Base-by-base conservation (phyloP, 2,113 vertebrate species). In the Plotosus lineatus region DNA sequence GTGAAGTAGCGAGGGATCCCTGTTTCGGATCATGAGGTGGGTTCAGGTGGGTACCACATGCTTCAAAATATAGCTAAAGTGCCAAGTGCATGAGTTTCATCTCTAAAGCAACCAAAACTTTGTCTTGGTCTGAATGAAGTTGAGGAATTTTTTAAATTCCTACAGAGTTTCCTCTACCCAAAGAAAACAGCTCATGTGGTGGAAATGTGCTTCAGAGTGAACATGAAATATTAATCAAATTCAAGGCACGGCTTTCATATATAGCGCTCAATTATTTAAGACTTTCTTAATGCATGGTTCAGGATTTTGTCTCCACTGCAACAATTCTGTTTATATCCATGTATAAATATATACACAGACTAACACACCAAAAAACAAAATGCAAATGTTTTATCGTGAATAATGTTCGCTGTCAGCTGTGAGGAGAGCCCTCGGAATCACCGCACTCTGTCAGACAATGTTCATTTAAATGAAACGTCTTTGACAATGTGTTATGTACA, bases 261-360 rank as follows among this genome's bases (percentile, higher is more conserved):
- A n/a, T n/a, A 75, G 55, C 75, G 38, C 66, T 78, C 28, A 77
- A 82, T 82, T 78, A 82, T 82, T 82, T 51, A 82, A 50, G 51
- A 7, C 38, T 60, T 61, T 15, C 75, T 69, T n/a, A 53, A n/a
- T 50, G 26, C 48, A n/a, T 44, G 51, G n/a, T 60, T 51, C 40
- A 12, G 36, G 4, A 28, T 63, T 69, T 6, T 33, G 48, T 75
- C 48, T 76, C 15, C 21, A 12, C n/a, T 55, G 23, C 58, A 75
- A 66, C 15, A 17, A 55, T 65, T 36, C 56, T 48, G 63, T 61
- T 82, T 90, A 95, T 94, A 56, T 40, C 76, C 61, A 38, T 5
- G 38, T 44, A 61, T 48, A 81, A 12, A 44, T 0, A 74, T 58
- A 53, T 4, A 61, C 40, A 48, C 53, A 14, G 5, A 38, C 19